Percentiles rank a stretch among this genome's conserved stretches.
phyloP scores from a whole-genome alignment of 1,140 invertebrate genomes.

The Lethocerus indicus region DNA sequence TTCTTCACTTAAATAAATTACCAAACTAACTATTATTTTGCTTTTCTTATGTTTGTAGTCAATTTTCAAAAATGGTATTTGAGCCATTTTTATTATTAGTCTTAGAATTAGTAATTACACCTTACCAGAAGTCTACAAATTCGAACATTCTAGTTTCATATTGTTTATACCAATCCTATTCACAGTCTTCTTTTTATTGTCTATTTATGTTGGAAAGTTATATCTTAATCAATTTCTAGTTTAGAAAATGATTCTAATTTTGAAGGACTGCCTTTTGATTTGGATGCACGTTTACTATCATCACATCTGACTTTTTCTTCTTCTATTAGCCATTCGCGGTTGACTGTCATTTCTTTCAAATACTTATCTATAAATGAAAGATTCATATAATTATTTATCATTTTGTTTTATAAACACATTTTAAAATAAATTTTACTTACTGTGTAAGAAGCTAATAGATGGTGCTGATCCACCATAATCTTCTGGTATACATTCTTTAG shows the following conservation, averaged over 20 bases:
- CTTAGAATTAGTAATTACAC: too few species aligned
- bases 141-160: too few species aligned
- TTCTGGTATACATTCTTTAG: constrained; percentile 13
- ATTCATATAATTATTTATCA: background rate
- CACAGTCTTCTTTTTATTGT: too few species aligned
- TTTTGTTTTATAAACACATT: background rate
- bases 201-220: background rate
- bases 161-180: background rate
- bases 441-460: background rate
- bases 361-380: constrained; percentile 15
- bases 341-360: constrained; percentile 9
- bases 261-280: constrained; percentile 9
- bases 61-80: too few species aligned
- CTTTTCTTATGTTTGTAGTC: too few species aligned
- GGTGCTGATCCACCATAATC: constrained; percentile 16
- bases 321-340: constrained; percentile 14
- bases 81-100: too few species aligned
- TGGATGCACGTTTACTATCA: constrained; percentile 9
- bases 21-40: too few species aligned
- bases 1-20: too few species aligned
- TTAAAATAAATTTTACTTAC: background rate
- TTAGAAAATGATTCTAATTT: constrained; percentile 15
- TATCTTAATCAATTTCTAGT: constrained; percentile 18
- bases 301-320: constrained; percentile 17
- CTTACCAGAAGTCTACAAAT: too few species aligned